Conservation (phyloP, 1,140 invertebrate genomes). For the Drosophila orosa region DNA sequence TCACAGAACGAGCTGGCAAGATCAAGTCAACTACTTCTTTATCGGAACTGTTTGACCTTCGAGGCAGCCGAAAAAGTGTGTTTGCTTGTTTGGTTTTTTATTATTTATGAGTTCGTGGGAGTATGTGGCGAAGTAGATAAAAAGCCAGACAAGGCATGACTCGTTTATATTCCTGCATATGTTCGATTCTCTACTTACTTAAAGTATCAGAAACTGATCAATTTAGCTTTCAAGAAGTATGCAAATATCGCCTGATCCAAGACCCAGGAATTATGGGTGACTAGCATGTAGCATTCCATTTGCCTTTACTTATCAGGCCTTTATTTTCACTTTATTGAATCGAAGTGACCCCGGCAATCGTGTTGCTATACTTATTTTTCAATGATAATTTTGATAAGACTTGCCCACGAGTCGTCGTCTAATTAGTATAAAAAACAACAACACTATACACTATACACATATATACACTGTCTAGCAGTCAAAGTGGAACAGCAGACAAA, state of each 20-base stretch:
- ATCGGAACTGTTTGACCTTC: conserved; percentile 31
- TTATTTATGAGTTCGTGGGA: conserved; percentile 3
- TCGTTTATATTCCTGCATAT: conserved; percentile 3
- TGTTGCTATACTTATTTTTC: conserved; percentile 51
- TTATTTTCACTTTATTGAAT: conserved; percentile 43
- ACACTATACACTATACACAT: neutral
- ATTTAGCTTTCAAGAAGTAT: conserved; percentile 26
- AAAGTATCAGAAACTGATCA: conserved; percentile 53
- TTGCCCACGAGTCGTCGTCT: conserved; percentile 32
- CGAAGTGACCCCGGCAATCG: conserved; percentile 60
- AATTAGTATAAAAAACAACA: conserved; percentile 58
- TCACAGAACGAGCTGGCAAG: conserved; percentile 2
- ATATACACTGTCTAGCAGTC: neutral
- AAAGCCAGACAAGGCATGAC: neutral
- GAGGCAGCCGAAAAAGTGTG: conserved; percentile 20
- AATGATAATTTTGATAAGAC: conserved; percentile 74
- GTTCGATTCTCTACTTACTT: conserved; percentile 4
- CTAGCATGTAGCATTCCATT: conserved; percentile 2
- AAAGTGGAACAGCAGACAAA: conserved; percentile 48
- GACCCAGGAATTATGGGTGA: conserved; percentile 14
- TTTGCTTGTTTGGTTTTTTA: conserved; percentile 2
- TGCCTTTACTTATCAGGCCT: conserved; percentile 38
- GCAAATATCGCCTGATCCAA: conserved; percentile 55
- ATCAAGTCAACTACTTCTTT: conserved; percentile 15
- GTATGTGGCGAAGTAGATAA: conserved; percentile 1